Percentiles rank a stretch among this genome's conserved stretches.
phyloP scores from a whole-genome alignment of 1,140 invertebrate species.

The Carposina sasakii region DNA sequence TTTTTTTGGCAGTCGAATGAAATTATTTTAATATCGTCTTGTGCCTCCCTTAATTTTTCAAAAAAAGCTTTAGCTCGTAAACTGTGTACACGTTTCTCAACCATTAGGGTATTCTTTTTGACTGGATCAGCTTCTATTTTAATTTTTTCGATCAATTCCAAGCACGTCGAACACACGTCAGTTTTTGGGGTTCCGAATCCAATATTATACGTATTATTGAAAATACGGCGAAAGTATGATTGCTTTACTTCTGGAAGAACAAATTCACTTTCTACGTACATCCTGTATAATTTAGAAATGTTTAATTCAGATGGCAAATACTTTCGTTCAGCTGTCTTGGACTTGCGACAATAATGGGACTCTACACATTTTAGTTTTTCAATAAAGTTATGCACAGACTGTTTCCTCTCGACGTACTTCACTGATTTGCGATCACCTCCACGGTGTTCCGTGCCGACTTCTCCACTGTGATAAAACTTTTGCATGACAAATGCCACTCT shows the following conservation, averaged over 20 bases:
- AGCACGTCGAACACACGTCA: constrained; percentile 1
- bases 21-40: constrained; percentile 16
- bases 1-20: constrained; percentile 46
- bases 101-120: neutral
- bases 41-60: constrained; percentile 19
- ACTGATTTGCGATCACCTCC: constrained; percentile 3
- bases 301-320: constrained; percentile 4
- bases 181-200: constrained; percentile 5
- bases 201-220: constrained; percentile 3
- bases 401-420: neutral
- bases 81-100: neutral
- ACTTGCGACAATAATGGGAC: constrained; percentile 10
- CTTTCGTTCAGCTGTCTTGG: constrained; percentile 8
- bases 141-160: neutral
- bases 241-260: constrained; percentile 11
- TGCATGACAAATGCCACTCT: too few relatives aligned
- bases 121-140: neutral
- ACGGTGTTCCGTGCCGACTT: neutral
- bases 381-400: constrained; percentile 9
- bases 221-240: neutral
- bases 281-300: constrained; percentile 7
- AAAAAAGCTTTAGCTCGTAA: constrained; percentile 21
- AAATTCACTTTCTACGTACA: neutral
- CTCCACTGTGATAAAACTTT: constrained; percentile 10
- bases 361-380: constrained; percentile 8